Evolutionary conservation across 2,113 vertebrate species (phyloP).

Genomic region (Anarrhichthys ocellatus): DNA sequence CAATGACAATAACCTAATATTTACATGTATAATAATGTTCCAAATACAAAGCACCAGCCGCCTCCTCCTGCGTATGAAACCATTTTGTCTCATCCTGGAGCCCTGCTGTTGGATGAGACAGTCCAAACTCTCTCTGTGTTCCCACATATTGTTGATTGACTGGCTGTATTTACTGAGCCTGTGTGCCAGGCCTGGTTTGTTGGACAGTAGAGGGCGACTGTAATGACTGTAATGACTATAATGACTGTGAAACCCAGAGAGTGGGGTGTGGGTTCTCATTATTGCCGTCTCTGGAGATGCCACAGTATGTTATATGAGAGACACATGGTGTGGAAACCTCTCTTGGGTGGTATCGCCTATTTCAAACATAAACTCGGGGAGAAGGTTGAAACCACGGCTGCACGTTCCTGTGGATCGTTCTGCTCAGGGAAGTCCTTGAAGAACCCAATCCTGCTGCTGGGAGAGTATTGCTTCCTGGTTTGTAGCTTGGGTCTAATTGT

Average conservation of each 20-base stretch:
- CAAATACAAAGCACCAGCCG: not conserved
- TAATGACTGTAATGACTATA: slow-evolving; percentile 67
- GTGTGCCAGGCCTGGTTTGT: slow-evolving; percentile 39
- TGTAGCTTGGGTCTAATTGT: slow-evolving; percentile 30
- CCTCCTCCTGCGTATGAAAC: not conserved
- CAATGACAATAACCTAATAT: too few relatives aligned
- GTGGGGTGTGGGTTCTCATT: slow-evolving; percentile 65
- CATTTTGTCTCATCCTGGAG: not conserved
- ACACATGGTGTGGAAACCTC: slow-evolving; percentile 45
- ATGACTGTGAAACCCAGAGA: slow-evolving; percentile 62
- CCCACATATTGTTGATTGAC: slow-evolving; percentile 33
- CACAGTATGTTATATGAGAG: slow-evolving; percentile 38
- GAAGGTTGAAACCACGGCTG: slow-evolving; percentile 18
- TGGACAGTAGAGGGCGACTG: slow-evolving; percentile 45
- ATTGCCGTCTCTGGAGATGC: slow-evolving; percentile 57
- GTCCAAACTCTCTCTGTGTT: not conserved
- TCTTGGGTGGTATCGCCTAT: slow-evolving; percentile 69
- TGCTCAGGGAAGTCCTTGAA: slow-evolving; percentile 3
- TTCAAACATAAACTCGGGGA: slow-evolving; percentile 44
- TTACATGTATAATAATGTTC: not conserved
- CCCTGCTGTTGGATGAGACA: not conserved
- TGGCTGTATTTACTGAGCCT: slow-evolving; percentile 50
- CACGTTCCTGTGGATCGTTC: not conserved
- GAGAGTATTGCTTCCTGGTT: slow-evolving; percentile 27
- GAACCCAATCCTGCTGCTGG: slow-evolving; percentile 25